Evolutionary conservation across 2,113 vertebrate species (phyloP).

Genomic region (Papio anubis): DNA sequence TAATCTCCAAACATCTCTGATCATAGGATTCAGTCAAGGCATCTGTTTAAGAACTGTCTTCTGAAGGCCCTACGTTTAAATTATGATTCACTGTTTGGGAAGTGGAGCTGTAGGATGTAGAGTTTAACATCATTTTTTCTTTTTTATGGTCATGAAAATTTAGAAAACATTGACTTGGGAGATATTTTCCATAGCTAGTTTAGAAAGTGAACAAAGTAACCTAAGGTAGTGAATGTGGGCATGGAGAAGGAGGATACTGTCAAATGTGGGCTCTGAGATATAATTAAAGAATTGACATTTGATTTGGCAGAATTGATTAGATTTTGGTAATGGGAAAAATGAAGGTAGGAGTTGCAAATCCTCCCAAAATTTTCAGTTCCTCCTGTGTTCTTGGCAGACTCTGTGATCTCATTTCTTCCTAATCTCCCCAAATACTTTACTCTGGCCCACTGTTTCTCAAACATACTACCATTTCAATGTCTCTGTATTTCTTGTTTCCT

Average conservation of each 20-base stretch:
- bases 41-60: not conserved
- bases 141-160: not conserved
- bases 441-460: not conserved
- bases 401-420: not conserved
- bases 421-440: not conserved
- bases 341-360: not conserved
- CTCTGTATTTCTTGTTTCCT: not conserved
- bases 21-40: not conserved
- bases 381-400: not conserved
- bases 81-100: not conserved
- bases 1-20: not conserved
- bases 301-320: not conserved
- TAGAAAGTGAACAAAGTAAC: not conserved
- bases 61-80: not conserved
- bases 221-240: not conserved
- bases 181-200: not conserved
- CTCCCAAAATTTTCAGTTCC: not conserved
- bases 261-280: not conserved
- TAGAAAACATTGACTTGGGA: not conserved
- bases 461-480: not conserved
- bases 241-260: not conserved
- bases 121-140: not conserved
- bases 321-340: not conserved
- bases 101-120: fast-evolving
- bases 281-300: not conserved